Evolutionary conservation across 2,888 invertebrate species (phyloP), one percentile per base, ranked within the genome.

Genomic region (Pedicia rivosa): DNA sequence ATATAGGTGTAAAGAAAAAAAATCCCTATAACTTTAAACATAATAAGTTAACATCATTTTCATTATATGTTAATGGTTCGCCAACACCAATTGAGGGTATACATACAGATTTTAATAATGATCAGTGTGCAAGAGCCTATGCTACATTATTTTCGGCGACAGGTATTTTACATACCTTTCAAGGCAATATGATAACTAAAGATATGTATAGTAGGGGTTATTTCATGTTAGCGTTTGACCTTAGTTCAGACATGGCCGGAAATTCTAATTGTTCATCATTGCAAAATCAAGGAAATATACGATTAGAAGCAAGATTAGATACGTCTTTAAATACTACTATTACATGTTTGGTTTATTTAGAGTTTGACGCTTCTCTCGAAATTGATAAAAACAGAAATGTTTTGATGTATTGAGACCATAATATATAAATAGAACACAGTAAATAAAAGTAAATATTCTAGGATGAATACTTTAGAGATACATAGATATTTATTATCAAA

Each of bases 1-100:
- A 12, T 27, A 27, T n/a, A n/a, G 30, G 30, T 7, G 16, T 9
- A 30, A 30, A 16, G 16, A 16, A n/a, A 5, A 30, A 30, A 30
- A 30, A 30, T 16, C 30, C 30, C 5, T 30, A 10, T 16, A 16
- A 30, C 16, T 30, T 30, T 30, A 30, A 30, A n/a, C 3, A 3
- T 16, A 30, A 30, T 10, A 30, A 30, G 16, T 15, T 30, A 10
- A 30, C 30, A 16, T 30, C 30, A 9, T 30, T 30, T 30, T 14
- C 30, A 16, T 16, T 30, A 7, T 30, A 16, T 16, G 16, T 30
- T 14, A 30, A 30, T 16, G 27, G 27, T 14, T 13, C 7, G 5
- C 27, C 13, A 27, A 27, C 10, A 9, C 24, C 24, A 9, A 24
- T 24, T 27, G 27, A 27, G 3, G 16, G 14, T 14, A 30, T 9